Percentiles rank a stretch among this genome's conserved stretches.
These are phyloP conservation scores for Cistogaster globosa DNA, from an alignment of 2,888 invertebrate species.

Conservation along the genomic window DNA sequence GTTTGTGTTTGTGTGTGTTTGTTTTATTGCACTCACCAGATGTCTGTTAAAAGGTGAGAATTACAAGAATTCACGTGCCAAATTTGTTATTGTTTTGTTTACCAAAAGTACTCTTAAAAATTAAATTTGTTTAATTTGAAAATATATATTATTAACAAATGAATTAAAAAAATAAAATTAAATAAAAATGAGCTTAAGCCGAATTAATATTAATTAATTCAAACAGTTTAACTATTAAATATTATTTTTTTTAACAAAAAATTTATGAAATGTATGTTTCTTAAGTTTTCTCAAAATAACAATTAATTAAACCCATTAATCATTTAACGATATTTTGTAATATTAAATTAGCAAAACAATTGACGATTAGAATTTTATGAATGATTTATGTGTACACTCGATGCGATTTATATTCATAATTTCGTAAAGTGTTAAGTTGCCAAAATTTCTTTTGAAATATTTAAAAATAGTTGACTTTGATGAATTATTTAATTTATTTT, in stretches of 20 bases:
- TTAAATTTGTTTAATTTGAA: background rate
- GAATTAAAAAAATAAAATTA: too few relatives aligned
- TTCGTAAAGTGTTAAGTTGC: conserved; percentile 9
- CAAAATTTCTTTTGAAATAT: conserved; percentile 20
- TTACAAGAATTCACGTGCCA: conserved; percentile 49
- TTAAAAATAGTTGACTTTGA: conserved; percentile 32
- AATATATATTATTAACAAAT: background rate
- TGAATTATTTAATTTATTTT: conserved; percentile 15
- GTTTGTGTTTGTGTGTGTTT: background rate
- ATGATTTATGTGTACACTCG: conserved; percentile 16
- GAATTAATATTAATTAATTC: too few relatives aligned
- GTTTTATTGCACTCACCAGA: background rate
- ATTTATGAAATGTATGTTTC: background rate
- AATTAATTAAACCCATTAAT: conserved; percentile 47
- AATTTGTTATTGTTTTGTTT: conserved; percentile 25
- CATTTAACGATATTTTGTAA: conserved; percentile 25
- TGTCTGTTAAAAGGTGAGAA: background rate
- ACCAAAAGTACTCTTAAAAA: conserved; percentile 15
- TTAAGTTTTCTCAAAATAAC: background rate
- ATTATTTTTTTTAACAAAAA: background rate
- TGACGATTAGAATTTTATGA: conserved; percentile 31
- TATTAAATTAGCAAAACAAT: background rate
- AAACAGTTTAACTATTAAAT: too few relatives aligned
- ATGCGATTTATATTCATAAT: conserved; percentile 19
- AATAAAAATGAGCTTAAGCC: too few relatives aligned